phyloP scores from a whole-genome alignment of 2,888 invertebrate genomes.

The Hydroisotoma schaefferi region DNA sequence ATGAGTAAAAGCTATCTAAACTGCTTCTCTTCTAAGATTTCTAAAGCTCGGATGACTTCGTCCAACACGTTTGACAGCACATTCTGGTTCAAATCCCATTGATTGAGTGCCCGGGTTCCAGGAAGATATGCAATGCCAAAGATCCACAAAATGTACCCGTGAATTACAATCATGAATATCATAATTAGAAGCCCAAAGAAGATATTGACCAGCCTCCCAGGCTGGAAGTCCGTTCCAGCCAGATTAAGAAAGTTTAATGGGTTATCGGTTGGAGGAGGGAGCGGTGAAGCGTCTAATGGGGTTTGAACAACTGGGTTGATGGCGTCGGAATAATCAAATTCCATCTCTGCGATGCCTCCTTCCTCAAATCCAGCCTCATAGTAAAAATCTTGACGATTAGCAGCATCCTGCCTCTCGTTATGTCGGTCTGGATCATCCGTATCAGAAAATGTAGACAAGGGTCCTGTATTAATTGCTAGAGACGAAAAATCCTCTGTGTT shows the following conservation, averaged over 20 bases:
- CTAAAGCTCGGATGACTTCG: constrained; percentile 33
- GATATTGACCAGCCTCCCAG: constrained; percentile 47
- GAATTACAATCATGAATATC: constrained; percentile 45
- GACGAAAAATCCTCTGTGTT: neutral
- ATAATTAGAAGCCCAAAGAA: constrained; percentile 45
- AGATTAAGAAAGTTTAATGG: constrained; percentile 40
- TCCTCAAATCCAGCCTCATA: constrained; percentile 2
- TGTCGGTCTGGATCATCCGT: neutral
- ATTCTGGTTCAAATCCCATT: constrained; percentile 30
- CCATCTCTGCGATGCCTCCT: constrained; percentile 3
- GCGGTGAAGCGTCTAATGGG: constrained; percentile 2
- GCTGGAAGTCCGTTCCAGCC: constrained; percentile 47
- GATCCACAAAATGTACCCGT: constrained; percentile 48
- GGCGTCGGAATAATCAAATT: neutral
- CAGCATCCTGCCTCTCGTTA: neutral
- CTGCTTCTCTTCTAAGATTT: constrained; percentile 7
- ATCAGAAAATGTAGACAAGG: no score
- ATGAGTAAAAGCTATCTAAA: no score
- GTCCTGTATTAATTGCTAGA: neutral
- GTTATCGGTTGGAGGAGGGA: constrained; percentile 12
- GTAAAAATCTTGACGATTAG: neutral
- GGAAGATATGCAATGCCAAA: constrained; percentile 47
- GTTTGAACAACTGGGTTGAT: neutral
- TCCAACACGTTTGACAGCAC: constrained; percentile 17
- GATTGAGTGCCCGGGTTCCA: constrained; percentile 40